A percentile compares a stretch with the other conserved stretches of the same genome.
Evolutionary conservation across 2,797 vertebrate species (phyloP).

Genomic region (Okamejei kenojei): DNA sequence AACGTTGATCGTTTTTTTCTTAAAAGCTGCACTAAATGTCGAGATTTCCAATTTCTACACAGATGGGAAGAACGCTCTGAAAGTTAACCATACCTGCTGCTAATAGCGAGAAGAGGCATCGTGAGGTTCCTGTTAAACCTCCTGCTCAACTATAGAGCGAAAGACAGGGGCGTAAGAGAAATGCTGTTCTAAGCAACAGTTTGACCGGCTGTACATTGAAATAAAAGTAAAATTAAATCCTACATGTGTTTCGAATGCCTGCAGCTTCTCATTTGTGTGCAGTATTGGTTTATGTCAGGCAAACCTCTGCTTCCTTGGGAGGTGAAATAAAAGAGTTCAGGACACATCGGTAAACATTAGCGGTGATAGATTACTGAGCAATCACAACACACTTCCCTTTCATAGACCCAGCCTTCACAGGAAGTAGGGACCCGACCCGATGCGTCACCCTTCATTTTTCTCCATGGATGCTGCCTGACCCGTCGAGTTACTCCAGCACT

Average conservation of each 20-base stretch:
- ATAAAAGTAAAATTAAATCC: not conserved
- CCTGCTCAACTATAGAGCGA: fast-evolving
- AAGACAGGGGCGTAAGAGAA: not conserved
- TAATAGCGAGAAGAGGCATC: not conserved
- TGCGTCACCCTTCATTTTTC: too few species aligned
- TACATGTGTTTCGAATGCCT: constrained; percentile 41
- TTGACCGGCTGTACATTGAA: not conserved
- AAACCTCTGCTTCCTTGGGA: constrained; percentile 45
- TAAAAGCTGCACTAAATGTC: not conserved
- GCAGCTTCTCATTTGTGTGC: constrained; percentile 43
- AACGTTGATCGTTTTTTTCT: not conserved
- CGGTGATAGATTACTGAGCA: not conserved
- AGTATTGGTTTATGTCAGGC: constrained; percentile 30
- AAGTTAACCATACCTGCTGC: not conserved
- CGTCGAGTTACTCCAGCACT: too few species aligned
- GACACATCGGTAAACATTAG: constrained; percentile 16
- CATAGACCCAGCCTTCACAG: not conserved
- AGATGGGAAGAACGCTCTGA: not conserved
- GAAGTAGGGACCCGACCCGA: too few species aligned
- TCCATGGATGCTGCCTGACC: too few species aligned
- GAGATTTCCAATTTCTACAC: not conserved
- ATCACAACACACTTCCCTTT: not conserved
- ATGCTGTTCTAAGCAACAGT: constrained; percentile 41
- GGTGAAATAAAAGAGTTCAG: not conserved
- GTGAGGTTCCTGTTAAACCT: not conserved